Evolutionary conservation across 2,888 invertebrate genomes (phyloP).

Genomic region (Doris montereyensis): DNA sequence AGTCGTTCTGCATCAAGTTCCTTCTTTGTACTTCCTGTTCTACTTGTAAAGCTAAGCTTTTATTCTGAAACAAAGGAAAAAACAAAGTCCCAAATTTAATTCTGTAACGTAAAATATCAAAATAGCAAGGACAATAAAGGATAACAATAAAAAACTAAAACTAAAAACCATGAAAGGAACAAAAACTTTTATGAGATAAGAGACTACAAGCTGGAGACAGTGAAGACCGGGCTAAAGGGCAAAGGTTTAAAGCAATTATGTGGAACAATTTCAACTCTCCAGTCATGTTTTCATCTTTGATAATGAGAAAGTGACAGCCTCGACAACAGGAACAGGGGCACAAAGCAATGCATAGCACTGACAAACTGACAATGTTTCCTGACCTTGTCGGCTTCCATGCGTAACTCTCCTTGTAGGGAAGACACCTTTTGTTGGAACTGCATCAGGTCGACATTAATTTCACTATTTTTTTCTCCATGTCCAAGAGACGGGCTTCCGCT

Average conservation of each 20-base stretch:
- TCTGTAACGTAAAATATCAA: no score
- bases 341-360: no score
- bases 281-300: not conserved
- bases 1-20: conserved; percentile 85
- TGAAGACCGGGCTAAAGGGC: no score
- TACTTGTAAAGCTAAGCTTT: conserved; percentile 83
- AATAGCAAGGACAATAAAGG: no score
- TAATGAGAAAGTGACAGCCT: not conserved
- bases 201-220: no score
- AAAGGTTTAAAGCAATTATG: not conserved
- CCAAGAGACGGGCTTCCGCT: conserved; percentile 83
- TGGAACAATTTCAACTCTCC: not conserved
- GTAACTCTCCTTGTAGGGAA: conserved; percentile 91
- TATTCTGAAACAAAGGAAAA: conserved; percentile 74
- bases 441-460: conserved; percentile 94
- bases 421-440: conserved; percentile 90
- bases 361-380: not conserved
- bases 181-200: no score
- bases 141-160: not conserved
- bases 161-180: no score
- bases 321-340: no score
- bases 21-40: conserved; percentile 94
- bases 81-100: not conserved
- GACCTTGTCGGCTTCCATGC: conserved; percentile 89
- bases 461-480: conserved; percentile 95